phyloP scores from a whole-genome alignment of 1,140 invertebrate species.

The Sminthurinus signatus region DNA sequence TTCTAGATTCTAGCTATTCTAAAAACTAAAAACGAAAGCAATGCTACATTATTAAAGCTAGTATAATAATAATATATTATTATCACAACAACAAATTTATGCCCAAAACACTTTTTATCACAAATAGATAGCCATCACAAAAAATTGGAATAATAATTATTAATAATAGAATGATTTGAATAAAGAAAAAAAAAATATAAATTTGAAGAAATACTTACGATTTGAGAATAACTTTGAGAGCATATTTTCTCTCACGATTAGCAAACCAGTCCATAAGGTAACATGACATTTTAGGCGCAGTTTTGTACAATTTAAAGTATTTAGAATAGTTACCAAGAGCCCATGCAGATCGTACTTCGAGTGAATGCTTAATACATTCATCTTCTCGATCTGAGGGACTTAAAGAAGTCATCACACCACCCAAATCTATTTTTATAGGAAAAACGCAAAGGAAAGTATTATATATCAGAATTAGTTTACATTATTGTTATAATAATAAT shows the following conservation, averaged over 20 bases:
- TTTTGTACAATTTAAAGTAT: slow-evolving; percentile 82
- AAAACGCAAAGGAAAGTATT: neutral
- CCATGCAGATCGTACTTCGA: slow-evolving; percentile 84
- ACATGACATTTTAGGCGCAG: slow-evolving; percentile 87
- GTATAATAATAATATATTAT: no score
- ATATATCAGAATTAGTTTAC: slow-evolving; percentile 12
- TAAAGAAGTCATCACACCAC: slow-evolving; percentile 76
- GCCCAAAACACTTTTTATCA: neutral
- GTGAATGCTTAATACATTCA: slow-evolving; percentile 76
- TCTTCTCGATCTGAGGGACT: slow-evolving; percentile 69
- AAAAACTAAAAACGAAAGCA: no score
- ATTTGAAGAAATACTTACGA: slow-evolving; percentile 71
- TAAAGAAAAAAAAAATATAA: neutral
- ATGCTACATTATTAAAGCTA: no score
- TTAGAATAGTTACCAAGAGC: slow-evolving; percentile 80
- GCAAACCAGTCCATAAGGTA: slow-evolving; percentile 97
- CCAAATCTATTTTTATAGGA: slow-evolving; percentile 68
- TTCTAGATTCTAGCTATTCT: no score
- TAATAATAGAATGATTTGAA: no score
- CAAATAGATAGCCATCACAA: neutral
- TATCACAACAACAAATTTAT: no score
- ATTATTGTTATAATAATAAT: slow-evolving; percentile 12
- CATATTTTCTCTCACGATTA: slow-evolving; percentile 80
- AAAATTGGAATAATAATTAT: no score
- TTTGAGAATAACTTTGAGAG: slow-evolving; percentile 87